phyloP scores from a whole-genome alignment of 2,113 vertebrate genomes.

The Narcine bancroftii region DNA sequence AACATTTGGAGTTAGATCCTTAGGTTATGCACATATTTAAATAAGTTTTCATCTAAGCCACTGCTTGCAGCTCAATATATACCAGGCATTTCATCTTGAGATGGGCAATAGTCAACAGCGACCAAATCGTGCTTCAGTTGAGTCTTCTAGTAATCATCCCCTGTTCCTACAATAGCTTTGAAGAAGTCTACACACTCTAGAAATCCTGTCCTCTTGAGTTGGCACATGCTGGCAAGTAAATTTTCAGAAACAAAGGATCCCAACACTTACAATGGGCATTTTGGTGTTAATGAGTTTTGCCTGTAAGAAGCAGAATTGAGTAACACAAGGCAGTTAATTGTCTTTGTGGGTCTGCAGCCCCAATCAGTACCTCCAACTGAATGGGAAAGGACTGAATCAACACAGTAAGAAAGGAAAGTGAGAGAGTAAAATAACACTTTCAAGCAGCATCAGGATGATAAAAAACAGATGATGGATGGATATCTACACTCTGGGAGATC shows the following conservation, averaged over 20 bases:
- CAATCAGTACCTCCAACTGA: background rate
- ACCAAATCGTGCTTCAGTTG: background rate
- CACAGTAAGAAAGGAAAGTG: background rate
- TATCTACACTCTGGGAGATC: background rate
- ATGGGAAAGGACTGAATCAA: background rate
- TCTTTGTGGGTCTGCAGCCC: background rate
- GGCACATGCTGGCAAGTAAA: background rate
- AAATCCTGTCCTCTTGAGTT: background rate
- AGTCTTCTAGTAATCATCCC: background rate
- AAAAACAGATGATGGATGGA: background rate
- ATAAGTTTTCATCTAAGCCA: background rate
- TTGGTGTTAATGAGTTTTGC: background rate
- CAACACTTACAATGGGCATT: background rate
- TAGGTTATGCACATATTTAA: background rate
- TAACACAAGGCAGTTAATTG: background rate
- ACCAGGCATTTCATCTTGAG: background rate
- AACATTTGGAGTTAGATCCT: background rate
- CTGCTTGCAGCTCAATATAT: background rate
- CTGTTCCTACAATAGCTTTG: background rate
- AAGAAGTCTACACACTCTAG: background rate
- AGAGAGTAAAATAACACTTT: background rate
- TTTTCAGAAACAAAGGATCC: background rate
- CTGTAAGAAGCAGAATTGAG: background rate
- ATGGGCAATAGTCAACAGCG: background rate
- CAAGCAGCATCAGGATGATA: background rate